phyloP scores from a whole-genome alignment of 2,113 vertebrate species.

The Isurus oxyrinchus region DNA sequence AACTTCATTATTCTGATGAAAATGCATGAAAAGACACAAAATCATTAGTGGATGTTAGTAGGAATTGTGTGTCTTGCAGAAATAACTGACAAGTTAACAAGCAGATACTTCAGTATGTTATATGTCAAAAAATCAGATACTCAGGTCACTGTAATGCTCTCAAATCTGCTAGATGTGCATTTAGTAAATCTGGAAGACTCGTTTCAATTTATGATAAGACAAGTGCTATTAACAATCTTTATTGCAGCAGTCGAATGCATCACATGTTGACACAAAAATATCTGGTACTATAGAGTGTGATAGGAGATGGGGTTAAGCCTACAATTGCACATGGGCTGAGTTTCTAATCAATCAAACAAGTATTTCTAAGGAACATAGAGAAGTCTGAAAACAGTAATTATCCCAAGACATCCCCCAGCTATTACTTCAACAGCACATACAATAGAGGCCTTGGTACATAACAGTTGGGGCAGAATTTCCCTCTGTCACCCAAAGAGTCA shows the following conservation, averaged over 20 bases:
- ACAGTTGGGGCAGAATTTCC: no score
- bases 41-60: background rate
- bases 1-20: constrained; percentile 56
- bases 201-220: background rate
- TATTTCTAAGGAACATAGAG: background rate
- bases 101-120: background rate
- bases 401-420: background rate
- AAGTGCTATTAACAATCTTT: background rate
- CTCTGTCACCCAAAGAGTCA: no score
- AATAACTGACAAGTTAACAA: background rate
- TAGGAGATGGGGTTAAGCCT: background rate
- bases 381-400: background rate
- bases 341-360: background rate
- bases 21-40: background rate
- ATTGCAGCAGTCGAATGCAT: background rate
- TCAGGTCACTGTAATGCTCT: background rate
- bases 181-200: background rate
- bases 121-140: background rate
- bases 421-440: background rate
- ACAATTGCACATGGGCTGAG: background rate
- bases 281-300: background rate
- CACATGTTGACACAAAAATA: background rate
- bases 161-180: background rate
- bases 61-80: background rate
- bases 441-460: background rate